Evolutionary conservation across 2,888 invertebrate genomes (phyloP), one percentile per base, ranked within the genome.

Genomic region (Pristionchus japonicus): DNA sequence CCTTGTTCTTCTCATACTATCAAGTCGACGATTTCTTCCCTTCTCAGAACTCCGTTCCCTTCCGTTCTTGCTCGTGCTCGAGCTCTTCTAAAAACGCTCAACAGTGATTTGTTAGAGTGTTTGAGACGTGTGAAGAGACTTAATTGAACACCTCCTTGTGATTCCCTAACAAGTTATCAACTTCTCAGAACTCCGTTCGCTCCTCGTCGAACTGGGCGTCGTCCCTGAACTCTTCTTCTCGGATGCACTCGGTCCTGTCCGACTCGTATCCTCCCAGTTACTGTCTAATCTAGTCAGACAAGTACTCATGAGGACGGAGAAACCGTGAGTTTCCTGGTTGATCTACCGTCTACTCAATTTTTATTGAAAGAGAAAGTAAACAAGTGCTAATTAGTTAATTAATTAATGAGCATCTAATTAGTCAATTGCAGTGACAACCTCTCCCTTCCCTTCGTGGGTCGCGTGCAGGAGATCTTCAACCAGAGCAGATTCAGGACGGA

Each of bases 401-500:
- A 80, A 80, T 27, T 77, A 43, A 23, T 40, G 40, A 20, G 7
- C 7, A 77, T n/a, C n/a, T n/a, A n/a, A 77, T 34, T 6, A 43
- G 6, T 0, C 34, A 23, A 70, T 9, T 52, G 43, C 31, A 83
- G 82, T 52, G 31, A 52, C 9, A 31, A 23, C 31, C 11, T 23
- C 31, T 31, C 49, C 11, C 15, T 15, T 23, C 49, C 82, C 11
- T 52, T 83, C 82, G 34, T 34, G 9, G 82, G 82, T 27, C 37
- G 34, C 31, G 3, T 49, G 9, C 6, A 83, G 4, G 82, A 52
- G 15, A 47, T 77, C 34, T 52, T 57, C 34, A 57, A 34, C n/a
- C 82, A 49, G 47, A 87, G 87, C 27, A 1, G 87, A 77, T 87
- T 57, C 61, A 47, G 87, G 47, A 40, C 57, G 11, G 87, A 87